phyloP scores from a whole-genome alignment of 2,113 vertebrate species.

The Argyrosomus japonicus region DNA sequence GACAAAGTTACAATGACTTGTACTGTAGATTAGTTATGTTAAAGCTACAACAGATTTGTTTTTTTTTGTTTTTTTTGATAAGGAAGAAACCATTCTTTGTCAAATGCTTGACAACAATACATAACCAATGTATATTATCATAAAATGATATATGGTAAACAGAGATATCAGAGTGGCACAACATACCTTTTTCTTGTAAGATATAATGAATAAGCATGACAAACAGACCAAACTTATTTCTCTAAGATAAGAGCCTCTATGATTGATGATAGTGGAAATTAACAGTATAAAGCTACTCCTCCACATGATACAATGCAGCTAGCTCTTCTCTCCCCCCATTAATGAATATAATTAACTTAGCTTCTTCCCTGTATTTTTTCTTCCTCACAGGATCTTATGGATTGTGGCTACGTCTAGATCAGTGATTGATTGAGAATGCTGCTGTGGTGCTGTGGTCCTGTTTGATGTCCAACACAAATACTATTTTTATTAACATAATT shows the following conservation, averaged over 20 bases:
- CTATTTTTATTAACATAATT: no score
- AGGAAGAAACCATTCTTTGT: background rate
- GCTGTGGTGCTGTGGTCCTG: no score
- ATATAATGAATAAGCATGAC: slow-evolving; percentile 24
- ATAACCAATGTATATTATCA: slow-evolving; percentile 2
- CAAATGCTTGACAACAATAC: slow-evolving; percentile 19
- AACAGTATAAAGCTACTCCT: slow-evolving; percentile 21
- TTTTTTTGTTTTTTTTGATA: background rate
- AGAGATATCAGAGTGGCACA: background rate
- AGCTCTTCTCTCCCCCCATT: background rate
- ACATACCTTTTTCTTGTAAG: background rate
- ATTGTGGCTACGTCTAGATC: no score
- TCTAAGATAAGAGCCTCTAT: slow-evolving; percentile 25
- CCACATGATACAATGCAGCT: slow-evolving; percentile 29
- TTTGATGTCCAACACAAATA: no score
- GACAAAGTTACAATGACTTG: background rate
- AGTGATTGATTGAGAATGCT: no score
- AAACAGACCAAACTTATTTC: slow-evolving; percentile 21
- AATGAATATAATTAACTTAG: no score
- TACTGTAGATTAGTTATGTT: slow-evolving; percentile 14
- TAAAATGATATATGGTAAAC: slow-evolving; percentile 20
- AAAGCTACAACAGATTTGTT: slow-evolving; percentile 9
- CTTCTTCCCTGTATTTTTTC: no score
- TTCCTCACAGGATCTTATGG: no score
- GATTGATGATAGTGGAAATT: slow-evolving; percentile 12